Base-by-base conservation (phyloP, 2,888 invertebrate genomes). In the Polydrusus tereticollis region DNA sequence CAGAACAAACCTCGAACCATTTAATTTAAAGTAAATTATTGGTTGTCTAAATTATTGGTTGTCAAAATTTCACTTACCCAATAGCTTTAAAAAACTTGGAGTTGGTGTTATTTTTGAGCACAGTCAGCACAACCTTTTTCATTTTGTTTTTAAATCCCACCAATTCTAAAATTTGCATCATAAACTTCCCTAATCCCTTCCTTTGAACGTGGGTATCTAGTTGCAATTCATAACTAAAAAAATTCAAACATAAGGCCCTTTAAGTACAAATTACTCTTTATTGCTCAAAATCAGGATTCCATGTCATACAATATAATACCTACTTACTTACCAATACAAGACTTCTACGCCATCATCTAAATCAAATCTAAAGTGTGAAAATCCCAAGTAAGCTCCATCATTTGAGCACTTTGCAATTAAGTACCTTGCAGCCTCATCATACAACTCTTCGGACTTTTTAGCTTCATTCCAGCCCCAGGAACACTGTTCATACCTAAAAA, bases 171-270 rank as follows among this genome's bases (percentile, higher is more conserved):
- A 93, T 89, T 80, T 90, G 89, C 88, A 96, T 90, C 86, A 96
- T 88, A 81, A 93, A 93, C 82, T 92, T 92, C 3, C 97, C 97
- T 47, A 97, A 87, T 8, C 96, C 96, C 84, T 92, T 92, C 72
- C 94, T 88, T 75, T 93, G 90, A 29, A 90, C 89, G 8, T 86
- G 86, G 60, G 89, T 85, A 81, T 92, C 92, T 77, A 97, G 87
- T 85, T 97, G 97, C 75, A 97, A 88, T 85, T 97, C 97, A 86
- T 97, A 97, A 84, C 95, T 95, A 84, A 72, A 84, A 83, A 69
- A 41, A 41, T n/a, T n/a, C n/a, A n/a, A n/a, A n/a, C n/a, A n/a
- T n/a, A n/a, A n/a, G n/a, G n/a, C n/a, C n/a, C n/a, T n/a, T n/a
- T n/a, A n/a, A n/a, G n/a, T n/a, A n/a, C n/a, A n/a, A n/a, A n/a